Base-by-base conservation (phyloP, 2,113 vertebrate species). In the Hystrix cristata region DNA sequence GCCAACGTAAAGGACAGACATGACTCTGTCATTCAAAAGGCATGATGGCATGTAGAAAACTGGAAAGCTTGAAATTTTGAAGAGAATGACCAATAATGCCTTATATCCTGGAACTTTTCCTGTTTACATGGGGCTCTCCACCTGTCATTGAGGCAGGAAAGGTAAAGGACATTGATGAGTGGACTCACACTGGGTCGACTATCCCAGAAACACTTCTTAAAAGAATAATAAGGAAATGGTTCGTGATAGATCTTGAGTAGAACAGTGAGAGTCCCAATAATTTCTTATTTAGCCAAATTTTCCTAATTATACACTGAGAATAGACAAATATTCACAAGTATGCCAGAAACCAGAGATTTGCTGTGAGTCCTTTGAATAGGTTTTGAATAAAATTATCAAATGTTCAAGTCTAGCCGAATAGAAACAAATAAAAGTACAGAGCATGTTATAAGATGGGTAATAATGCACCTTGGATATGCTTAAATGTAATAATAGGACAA, bases 381-480 rank as follows among this genome's bases (percentile, higher is more conserved):
- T 71, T 91, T 84, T 84, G 34, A 76, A 91, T 85, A 60, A 93
- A 96, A 95, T 67, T 38, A n/a, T 27, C 79, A 55, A 91, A 38
- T 48, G 31, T 69, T 6, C 2, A 87, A 67, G 76, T 90, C n/a
- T 23, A 85, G 46, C 74, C 81, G 51, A 92, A 69, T 7, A 51
- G n/a, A 64, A 86, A 64, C 60, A 43, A 55, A 14, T 62, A 4
- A 53, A 69, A 91, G 59, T 23, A 85, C 31, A 3, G 16, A 64
- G 62, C 48, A 62, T 69, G 31, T 59, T 53, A 21, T 5, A 71
- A 59, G 19, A 82, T 79, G 67, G 60, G 51, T 23, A 34, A 10
- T 12, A n/a, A 34, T 25, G 6, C 67, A 15, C 84, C 74, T 53
- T 81, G 83, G 69, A 11, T 78, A 6, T 91, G 4, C 89, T 80